Base-by-base conservation (phyloP, 1,140 invertebrate genomes). In the Aphelinus certus region DNA sequence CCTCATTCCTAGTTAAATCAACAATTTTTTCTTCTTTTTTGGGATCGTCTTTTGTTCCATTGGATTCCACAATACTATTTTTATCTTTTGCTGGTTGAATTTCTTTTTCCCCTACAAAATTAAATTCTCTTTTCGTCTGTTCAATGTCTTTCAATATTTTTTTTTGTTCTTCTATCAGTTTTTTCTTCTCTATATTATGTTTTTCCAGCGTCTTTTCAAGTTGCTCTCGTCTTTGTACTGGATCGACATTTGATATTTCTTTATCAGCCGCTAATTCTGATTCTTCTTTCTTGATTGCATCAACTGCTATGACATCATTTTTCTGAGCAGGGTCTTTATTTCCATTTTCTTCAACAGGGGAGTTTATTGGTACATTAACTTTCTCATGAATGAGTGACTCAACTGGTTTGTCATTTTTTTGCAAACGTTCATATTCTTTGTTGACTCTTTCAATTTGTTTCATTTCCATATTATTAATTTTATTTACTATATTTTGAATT, bases 181-280 rank as follows among this genome's bases (percentile, higher is more conserved):
- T 85, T 73, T 90, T 90, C 72, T 90, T 89, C 78, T 91, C 89
- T 78, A 89, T 83, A 45, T 89, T 88, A 62, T 91, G 88, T 76
- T 89, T 88, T 80, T 91, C 90, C 43, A 91, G 85, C 53, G 89
- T 90, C 79, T 90, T 88, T 64, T 88, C 88, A 0, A 91, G 79
- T 78, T 90, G 82, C 76, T 91, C 85, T 26, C 89, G 84, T 76
- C 87, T 88, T 7, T 83, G 80, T 2, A 64, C 69, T 5, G 77
- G 57, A 61, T 82, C 80, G 10, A 79, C 53, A 49, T 83, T 80
- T 49, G 73, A 64, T 2, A 78, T 73, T 4, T 84, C 83, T 58
- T 77, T 77, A 46, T 85, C 84, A 3, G 83, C 85, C 45, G 83
- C 83, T 43, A 88, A 79, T 78, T 89, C 88, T 4, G 85, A 83